Conservation (phyloP, 2,888 invertebrate species). For the Blomia tropicalis region DNA sequence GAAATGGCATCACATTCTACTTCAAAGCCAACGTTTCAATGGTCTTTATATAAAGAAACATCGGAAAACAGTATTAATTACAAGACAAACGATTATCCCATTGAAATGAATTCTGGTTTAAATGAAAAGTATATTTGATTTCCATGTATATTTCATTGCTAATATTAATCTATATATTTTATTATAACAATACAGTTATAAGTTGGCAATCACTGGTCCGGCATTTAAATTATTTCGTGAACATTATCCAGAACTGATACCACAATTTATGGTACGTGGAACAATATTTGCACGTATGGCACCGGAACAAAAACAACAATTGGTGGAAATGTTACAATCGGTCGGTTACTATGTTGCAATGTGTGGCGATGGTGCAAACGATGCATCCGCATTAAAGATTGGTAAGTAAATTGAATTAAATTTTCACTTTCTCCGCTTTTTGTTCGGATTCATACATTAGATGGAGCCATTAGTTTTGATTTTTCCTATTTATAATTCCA, state of each 20-base stretch:
- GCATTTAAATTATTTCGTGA: slow-evolving; percentile 56
- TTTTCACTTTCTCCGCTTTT: not conserved
- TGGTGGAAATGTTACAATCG: slow-evolving; percentile 36
- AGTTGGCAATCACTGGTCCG: slow-evolving; percentile 44
- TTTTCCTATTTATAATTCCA: no score
- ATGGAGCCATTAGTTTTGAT: not conserved
- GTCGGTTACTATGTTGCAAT: slow-evolving; percentile 49
- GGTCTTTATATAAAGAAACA: not conserved
- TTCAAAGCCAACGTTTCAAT: slow-evolving; percentile 12
- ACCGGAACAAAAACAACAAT: slow-evolving; percentile 38
- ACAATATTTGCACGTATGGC: slow-evolving; percentile 65
- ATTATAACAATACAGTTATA: slow-evolving; percentile 31
- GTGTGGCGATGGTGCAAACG: slow-evolving; percentile 93
- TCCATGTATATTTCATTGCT: no score
- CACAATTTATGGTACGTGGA: slow-evolving; percentile 47
- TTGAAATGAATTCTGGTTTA: not conserved
- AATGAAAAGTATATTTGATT: not conserved
- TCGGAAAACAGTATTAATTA: no score
- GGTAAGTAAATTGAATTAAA: slow-evolving; percentile 7
- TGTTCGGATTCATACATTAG: not conserved
- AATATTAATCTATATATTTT: not conserved
- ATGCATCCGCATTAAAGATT: slow-evolving; percentile 54
- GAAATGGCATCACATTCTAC: slow-evolving; percentile 29
- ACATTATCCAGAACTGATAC: slow-evolving; percentile 53
- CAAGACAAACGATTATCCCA: not conserved